A percentile compares a stretch with the other conserved stretches of the same genome.
These are phyloP conservation scores for Lamproptera curius DNA, from an alignment of 2,888 invertebrate genomes.

Conservation along the genomic window DNA sequence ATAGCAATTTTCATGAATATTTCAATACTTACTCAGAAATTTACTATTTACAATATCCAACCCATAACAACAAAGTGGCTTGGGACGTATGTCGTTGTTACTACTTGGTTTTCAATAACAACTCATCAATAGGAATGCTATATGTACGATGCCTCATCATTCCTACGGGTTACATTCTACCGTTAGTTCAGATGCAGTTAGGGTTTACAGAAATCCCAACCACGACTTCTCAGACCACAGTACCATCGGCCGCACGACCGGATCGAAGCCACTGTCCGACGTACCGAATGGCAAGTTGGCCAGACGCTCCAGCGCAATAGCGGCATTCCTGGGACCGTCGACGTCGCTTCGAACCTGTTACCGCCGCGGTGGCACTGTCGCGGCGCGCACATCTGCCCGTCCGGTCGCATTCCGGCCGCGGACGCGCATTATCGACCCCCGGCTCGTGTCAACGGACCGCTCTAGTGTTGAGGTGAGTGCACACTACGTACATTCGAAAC, in stretches of 20 bases:
- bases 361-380: conserved; percentile 24
- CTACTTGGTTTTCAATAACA: too few species aligned
- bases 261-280: background rate
- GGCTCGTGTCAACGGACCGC: background rate
- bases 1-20: too few species aligned
- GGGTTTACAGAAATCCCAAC: background rate
- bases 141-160: background rate
- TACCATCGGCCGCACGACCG: background rate
- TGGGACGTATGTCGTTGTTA: too few species aligned
- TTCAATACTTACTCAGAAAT: too few species aligned
- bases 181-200: background rate
- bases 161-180: background rate
- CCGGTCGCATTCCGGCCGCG: conserved; percentile 33
- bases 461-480: too few species aligned
- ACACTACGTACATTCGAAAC: too few species aligned
- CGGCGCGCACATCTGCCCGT: conserved; percentile 33
- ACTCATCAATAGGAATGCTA: too few species aligned
- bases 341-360: conserved; percentile 12
- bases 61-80: too few species aligned
- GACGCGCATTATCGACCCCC: conserved; percentile 2
- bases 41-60: too few species aligned
- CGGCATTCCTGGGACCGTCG: conserved; percentile 9
- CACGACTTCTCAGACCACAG: background rate
- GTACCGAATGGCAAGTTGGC: background rate
- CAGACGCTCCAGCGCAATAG: background rate